Evolutionary conservation across 2,797 vertebrate genomes (phyloP).

Genomic region (Microchirus variegatus): DNA sequence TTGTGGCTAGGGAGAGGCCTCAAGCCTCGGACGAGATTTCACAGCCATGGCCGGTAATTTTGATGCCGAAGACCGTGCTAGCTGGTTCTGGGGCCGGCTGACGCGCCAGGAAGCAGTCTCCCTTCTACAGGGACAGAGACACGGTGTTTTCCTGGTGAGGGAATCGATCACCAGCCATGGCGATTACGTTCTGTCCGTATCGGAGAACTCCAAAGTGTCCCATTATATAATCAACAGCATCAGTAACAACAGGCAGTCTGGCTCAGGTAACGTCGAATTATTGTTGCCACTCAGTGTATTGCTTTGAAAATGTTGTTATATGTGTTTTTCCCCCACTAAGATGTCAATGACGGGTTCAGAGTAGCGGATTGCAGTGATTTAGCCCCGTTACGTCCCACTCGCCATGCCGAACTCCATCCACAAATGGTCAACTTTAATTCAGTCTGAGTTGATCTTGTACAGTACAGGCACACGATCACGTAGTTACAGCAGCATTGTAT

Average conservation of each 20-base stretch:
- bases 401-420: conserved; percentile 5
- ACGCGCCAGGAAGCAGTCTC: conserved; percentile 88
- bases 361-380: background rate
- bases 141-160: conserved; percentile 92
- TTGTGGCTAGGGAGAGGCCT: conserved; percentile 72
- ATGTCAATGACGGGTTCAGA: too few species aligned
- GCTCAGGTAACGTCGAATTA: conserved; percentile 69
- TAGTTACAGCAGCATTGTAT: rapidly evolving
- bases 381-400: background rate
- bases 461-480: rapidly evolving
- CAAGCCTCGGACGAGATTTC: conserved; percentile 68
- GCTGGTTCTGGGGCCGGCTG: conserved; percentile 91
- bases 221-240: conserved; percentile 96
- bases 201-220: conserved; percentile 93
- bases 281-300: background rate
- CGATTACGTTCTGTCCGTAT: conserved; percentile 93
- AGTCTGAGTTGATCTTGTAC: rapidly evolving
- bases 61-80: conserved; percentile 88
- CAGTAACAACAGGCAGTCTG: conserved; percentile 80
- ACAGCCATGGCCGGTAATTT: conserved; percentile 91
- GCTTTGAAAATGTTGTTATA: too few species aligned
- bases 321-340: too few species aligned
- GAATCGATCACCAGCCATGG: conserved; percentile 91
- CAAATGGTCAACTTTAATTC: rapidly evolving
- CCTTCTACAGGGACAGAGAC: conserved; percentile 89